Percentiles rank a stretch among this genome's conserved stretches.
Conservation (phyloP, 53 echinoderm and acorn worm species). For the Astropecten irregularis region DNA sequence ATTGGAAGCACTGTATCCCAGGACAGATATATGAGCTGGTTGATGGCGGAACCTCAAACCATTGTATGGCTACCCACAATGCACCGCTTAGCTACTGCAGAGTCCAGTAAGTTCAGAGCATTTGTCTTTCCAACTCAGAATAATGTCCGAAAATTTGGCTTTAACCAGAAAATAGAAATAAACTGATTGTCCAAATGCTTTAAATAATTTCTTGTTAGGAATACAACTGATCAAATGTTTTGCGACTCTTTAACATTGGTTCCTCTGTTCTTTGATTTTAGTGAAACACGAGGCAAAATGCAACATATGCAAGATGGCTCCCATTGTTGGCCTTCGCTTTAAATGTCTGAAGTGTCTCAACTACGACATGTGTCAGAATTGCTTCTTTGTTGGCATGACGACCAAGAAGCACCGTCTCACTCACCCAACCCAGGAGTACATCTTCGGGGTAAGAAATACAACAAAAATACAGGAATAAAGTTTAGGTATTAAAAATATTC, state of each 20-base stretch:
- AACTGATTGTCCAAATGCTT: too few relatives aligned
- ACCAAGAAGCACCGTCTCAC: conserved; percentile 76
- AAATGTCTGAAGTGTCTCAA: conserved; percentile 93
- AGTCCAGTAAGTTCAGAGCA: conserved; percentile 68
- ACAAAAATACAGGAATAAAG: too few relatives aligned
- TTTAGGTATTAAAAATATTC: too few relatives aligned
- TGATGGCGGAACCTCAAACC: conserved; percentile 89
- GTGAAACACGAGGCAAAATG: conserved; percentile 90
- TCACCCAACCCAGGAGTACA: conserved; percentile 89
- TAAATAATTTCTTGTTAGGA: too few relatives aligned
- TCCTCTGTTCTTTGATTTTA: conserved; percentile 22
- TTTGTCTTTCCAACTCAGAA: too few relatives aligned
- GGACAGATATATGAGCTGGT: conserved; percentile 74
- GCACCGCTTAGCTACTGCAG: conserved; percentile 76
- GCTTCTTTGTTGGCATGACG: conserved; percentile 83
- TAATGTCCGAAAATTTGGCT: too few relatives aligned
- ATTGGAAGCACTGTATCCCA: conserved; percentile 67
- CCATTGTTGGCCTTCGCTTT: conserved; percentile 86
- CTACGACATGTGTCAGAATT: conserved; percentile 92
- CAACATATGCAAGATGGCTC: conserved; percentile 81
- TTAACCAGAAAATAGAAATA: too few relatives aligned
- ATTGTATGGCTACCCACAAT: conserved; percentile 91
- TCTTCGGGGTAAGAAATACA: conserved; percentile 65
- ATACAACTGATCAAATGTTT: too few relatives aligned
- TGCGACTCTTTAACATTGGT: too few relatives aligned